Percentiles rank a stretch among this genome's conserved stretches.
Conservation (phyloP, 2,888 invertebrate species). For the Zygaena filipendulae region DNA sequence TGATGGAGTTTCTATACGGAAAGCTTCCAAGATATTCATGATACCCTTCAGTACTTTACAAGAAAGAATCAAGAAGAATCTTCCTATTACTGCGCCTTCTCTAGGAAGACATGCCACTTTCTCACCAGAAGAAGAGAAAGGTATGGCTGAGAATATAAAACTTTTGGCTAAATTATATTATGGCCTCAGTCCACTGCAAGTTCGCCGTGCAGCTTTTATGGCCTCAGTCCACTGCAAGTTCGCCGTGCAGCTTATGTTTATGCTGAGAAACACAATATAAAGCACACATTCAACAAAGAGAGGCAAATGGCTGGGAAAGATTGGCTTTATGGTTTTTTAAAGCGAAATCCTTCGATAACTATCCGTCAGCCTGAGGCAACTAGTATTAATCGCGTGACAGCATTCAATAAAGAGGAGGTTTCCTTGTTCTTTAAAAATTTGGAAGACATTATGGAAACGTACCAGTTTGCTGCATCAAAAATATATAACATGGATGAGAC, state of each 20-base stretch:
- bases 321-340: slow-evolving; percentile 1
- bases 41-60: slow-evolving; percentile 12
- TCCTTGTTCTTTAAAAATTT: slow-evolving; percentile 20
- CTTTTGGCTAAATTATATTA: slow-evolving; percentile 11
- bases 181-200: slow-evolving; percentile 11
- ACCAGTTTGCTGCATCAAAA: slow-evolving; percentile 16
- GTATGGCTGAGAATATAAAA: slow-evolving; percentile 9
- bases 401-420: slow-evolving; percentile 22
- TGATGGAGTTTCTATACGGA: slow-evolving; percentile 7
- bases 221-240: slow-evolving; percentile 11
- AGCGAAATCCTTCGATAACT: slow-evolving; percentile 10
- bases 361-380: slow-evolving; percentile 24
- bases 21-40: slow-evolving; percentile 7
- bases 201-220: slow-evolving; percentile 10
- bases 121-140: slow-evolving; percentile 5
- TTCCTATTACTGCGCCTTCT: slow-evolving; percentile 4
- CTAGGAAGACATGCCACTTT: slow-evolving; percentile 14
- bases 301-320: slow-evolving; percentile 1
- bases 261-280: slow-evolving; percentile 3
- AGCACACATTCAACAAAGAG: not conserved
- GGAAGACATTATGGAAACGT: slow-evolving; percentile 17
- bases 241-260: slow-evolving; percentile 8
- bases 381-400: slow-evolving; percentile 21
- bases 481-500: slow-evolving; percentile 33
- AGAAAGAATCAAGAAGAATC: slow-evolving; percentile 10